Evolutionary conservation across 64 coral and sea anemone genomes (phyloP), one percentile per base, ranked within the genome.

Genomic region (Porites lutea): DNA sequence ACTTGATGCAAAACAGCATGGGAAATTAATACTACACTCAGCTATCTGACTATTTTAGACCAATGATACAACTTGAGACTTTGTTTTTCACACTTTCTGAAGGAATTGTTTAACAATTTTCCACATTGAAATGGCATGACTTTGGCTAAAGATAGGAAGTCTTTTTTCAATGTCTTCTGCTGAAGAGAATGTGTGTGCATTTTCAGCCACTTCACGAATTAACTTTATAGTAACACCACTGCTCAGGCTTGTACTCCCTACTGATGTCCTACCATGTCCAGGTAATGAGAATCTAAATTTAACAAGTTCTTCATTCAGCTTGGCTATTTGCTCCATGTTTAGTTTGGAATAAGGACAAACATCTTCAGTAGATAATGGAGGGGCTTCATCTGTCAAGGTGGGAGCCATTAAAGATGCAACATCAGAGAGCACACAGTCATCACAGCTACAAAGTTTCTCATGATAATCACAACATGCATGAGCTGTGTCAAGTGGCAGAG

Each of bases 401-500:
- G 71, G 71, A 45, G 21, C 13, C 71, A 74, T 45, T 43, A 74
- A 45, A 74, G 71, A 74, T 74, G 71, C 71, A 74, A 74, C 27
- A 74, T 13, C 27, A 45, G 71, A 74, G 27, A 74, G 71, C 27
- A 45, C 21, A 45, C 71, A 74, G 71, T 74, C 71, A 43, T 74
- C 82, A 70, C 82, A 86, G 13, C 11, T 50, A 70, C 82, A 86
- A 49, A 50, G 63, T 50, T 86, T 44, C 45, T 70, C 52, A 19
- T 86, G 82, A 53, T 68, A 86, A 22, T 72, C 82, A 86, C 65
- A 86, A 70, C 82, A 86, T 15, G 63, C 51, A 70, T 86, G 82
- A 47, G 45, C 43, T 52, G 45, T n/a, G 48, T 52, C 7, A 58
- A 13, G 19, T 9, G 12, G 66, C n/a, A 71, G 84, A 27, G 52